Conservation (phyloP, 2,888 invertebrate genomes). For the Himalopsyche tibetana region DNA sequence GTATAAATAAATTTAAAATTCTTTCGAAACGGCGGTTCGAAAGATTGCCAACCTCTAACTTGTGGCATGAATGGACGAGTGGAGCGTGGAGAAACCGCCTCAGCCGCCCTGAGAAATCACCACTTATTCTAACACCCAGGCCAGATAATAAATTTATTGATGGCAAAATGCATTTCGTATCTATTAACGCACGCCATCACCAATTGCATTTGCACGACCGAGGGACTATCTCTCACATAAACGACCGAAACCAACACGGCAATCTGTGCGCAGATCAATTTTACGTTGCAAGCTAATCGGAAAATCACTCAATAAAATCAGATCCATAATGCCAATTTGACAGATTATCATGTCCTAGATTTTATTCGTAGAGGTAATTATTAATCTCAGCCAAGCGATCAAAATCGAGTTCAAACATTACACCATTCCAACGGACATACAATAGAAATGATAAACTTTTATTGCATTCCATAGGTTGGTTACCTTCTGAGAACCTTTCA, state of each 20-base stretch:
- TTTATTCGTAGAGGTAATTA: no score
- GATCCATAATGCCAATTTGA: no score
- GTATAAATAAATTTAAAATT: no score
- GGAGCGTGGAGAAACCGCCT: background rate
- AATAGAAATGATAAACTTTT: no score
- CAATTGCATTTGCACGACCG: background rate
- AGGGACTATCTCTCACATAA: background rate
- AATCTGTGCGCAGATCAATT: background rate
- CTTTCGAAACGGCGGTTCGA: background rate
- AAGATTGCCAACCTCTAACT: background rate
- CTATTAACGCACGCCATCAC: conserved; percentile 26
- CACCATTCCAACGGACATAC: no score
- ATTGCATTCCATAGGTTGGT: no score
- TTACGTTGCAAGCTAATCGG: no score
- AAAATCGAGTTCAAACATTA: no score
- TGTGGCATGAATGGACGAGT: background rate
- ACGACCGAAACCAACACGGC: background rate
- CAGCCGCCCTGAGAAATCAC: conserved; percentile 10
- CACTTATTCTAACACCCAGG: conserved; percentile 26
- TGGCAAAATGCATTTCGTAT: conserved; percentile 5
- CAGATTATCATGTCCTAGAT: no score
- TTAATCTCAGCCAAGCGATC: no score
- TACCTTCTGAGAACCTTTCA: no score
- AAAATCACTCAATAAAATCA: no score
- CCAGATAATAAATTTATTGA: conserved; percentile 26